Evolutionary conservation across 2,888 invertebrate species (phyloP).

Genomic region (Acronicta aceris): DNA sequence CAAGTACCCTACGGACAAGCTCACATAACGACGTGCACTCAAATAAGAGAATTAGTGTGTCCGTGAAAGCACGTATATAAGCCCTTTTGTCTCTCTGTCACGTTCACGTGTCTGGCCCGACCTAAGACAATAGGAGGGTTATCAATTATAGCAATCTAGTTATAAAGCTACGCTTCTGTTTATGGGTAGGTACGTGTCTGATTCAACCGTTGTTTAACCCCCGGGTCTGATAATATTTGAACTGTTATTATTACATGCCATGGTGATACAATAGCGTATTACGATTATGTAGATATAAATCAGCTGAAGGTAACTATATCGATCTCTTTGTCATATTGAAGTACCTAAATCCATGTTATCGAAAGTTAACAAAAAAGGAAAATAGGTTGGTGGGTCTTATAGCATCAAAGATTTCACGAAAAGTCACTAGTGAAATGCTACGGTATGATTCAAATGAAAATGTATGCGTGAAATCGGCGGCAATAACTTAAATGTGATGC

Average conservation of each 20-base stretch:
- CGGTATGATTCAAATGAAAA: slow-evolving; percentile 26
- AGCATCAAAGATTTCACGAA: no score
- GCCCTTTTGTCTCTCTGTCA: slow-evolving; percentile 24
- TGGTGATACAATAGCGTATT: no score
- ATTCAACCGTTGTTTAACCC: no score
- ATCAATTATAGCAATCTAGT: slow-evolving; percentile 36
- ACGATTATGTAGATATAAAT: no score
- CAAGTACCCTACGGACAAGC: not conserved
- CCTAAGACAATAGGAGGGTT: slow-evolving; percentile 25
- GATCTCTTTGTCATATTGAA: no score
- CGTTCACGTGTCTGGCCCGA: slow-evolving; percentile 19
- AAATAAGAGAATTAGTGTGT: not conserved
- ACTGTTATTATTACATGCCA: no score
- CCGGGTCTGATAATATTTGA: no score
- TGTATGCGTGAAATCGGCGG: not conserved
- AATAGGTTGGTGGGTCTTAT: no score
- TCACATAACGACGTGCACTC: not conserved
- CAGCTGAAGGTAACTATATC: no score
- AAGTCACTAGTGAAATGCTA: not conserved
- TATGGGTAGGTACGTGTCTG: no score
- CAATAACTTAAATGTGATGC: slow-evolving; percentile 8
- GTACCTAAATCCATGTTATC: no score
- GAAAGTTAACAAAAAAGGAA: no score
- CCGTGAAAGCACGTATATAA: slow-evolving; percentile 19
- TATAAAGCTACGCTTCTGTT: slow-evolving; percentile 11